Evolutionary conservation across 2,888 invertebrate species (phyloP).

Genomic region (Eristalinus sepulchralis): DNA sequence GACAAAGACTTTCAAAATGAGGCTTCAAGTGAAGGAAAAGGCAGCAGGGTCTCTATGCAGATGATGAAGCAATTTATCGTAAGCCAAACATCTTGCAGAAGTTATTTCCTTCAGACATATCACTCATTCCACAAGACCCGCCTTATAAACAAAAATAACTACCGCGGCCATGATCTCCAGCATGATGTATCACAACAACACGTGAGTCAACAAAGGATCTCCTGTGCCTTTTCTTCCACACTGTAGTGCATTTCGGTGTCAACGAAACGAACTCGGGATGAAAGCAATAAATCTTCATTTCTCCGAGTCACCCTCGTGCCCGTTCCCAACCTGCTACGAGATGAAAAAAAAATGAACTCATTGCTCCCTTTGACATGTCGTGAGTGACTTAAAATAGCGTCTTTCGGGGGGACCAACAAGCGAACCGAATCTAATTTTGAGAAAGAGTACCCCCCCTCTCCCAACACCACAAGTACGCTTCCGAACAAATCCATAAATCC

Average conservation of each 20-base stretch:
- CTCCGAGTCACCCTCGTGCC: background rate
- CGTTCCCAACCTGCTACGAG: background rate
- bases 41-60: too few species aligned
- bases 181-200: background rate
- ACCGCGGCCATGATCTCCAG: background rate
- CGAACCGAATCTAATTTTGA: background rate
- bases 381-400: background rate
- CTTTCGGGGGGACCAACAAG: background rate
- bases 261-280: background rate
- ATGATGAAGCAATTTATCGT: too few species aligned
- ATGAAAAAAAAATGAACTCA: background rate
- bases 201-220: background rate
- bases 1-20: too few species aligned
- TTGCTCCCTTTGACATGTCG: background rate
- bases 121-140: too few species aligned
- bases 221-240: background rate
- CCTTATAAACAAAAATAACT: background rate
- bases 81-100: too few species aligned
- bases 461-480: background rate
- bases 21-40: too few species aligned
- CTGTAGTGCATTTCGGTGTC: background rate
- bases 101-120: too few species aligned
- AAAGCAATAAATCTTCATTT: background rate
- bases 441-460: background rate
- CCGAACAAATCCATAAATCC: conserved; percentile 13